Conservation (phyloP, 2,113 vertebrate species). For the Sphyrna mokarran region DNA sequence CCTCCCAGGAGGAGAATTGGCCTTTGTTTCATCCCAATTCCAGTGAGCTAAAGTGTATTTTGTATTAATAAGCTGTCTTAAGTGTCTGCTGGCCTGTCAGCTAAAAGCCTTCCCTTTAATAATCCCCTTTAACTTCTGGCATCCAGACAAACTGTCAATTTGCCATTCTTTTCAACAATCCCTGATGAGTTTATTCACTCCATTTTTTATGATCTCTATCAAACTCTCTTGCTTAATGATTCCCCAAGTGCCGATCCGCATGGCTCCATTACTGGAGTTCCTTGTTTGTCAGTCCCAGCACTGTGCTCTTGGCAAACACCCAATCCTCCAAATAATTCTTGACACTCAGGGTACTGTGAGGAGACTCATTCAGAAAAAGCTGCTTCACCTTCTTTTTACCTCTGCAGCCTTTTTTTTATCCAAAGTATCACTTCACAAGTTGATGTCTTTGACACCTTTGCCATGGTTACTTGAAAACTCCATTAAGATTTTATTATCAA, state of each 20-base stretch:
- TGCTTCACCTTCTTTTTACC: not conserved
- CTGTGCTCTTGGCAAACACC: not conserved
- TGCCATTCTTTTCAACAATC: not conserved
- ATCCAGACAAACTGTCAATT: not conserved
- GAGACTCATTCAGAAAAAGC: not conserved
- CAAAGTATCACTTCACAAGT: not conserved
- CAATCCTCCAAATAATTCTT: not conserved
- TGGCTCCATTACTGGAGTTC: not conserved
- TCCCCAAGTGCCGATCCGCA: not conserved
- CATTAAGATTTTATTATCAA: too few species aligned
- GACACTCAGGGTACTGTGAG: not conserved
- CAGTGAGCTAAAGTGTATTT: not conserved
- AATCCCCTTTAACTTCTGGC: not conserved
- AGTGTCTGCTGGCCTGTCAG: not conserved
- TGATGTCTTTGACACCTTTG: not conserved
- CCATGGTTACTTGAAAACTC: too few species aligned
- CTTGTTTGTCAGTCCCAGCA: not conserved
- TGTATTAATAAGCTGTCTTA: not conserved
- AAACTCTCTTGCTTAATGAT: not conserved
- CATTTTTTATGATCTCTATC: not conserved
- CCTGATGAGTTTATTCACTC: not conserved
- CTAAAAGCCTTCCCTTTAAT: not conserved
- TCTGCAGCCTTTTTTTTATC: not conserved
- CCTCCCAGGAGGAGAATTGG: not conserved
- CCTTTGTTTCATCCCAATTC: not conserved